phyloP scores from a whole-genome alignment of 2,113 vertebrate species.

The Falcunculus frontatus region DNA sequence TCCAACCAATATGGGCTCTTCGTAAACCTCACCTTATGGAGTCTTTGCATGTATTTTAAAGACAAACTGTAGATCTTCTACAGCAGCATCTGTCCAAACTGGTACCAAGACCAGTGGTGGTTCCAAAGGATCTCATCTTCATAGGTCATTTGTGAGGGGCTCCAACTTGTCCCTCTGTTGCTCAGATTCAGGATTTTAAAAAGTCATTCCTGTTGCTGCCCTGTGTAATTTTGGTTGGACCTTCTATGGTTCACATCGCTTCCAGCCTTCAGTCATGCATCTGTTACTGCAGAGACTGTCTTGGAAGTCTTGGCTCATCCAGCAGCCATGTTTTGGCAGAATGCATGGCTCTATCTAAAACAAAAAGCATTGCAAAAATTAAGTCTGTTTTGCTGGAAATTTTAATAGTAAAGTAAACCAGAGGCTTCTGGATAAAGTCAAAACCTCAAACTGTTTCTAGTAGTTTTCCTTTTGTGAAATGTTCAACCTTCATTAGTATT shows the following conservation, averaged over 20 bases:
- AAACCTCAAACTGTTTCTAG: neutral
- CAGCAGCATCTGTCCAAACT: neutral
- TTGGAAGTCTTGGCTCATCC: neutral
- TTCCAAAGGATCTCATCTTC: neutral
- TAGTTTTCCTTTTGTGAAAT: neutral
- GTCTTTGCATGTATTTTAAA: neutral
- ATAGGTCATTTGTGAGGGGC: neutral
- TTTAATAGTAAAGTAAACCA: neutral
- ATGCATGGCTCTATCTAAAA: neutral
- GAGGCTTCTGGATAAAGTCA: neutral
- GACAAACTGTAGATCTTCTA: neutral
- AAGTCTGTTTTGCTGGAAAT: neutral
- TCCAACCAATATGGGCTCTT: neutral
- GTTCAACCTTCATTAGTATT: neutral
- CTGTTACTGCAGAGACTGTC: neutral
- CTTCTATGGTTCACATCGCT: neutral
- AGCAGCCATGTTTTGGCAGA: neutral
- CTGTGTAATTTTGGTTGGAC: neutral
- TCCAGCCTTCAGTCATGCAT: neutral
- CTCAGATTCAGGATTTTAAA: neutral
- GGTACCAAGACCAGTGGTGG: neutral
- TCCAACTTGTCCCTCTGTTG: neutral
- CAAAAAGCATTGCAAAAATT: neutral
- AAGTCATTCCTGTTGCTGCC: neutral
- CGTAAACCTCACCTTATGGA: neutral